Base-by-base conservation (phyloP, 92 coral and sea anemone species). In the Muricea muricata region DNA sequence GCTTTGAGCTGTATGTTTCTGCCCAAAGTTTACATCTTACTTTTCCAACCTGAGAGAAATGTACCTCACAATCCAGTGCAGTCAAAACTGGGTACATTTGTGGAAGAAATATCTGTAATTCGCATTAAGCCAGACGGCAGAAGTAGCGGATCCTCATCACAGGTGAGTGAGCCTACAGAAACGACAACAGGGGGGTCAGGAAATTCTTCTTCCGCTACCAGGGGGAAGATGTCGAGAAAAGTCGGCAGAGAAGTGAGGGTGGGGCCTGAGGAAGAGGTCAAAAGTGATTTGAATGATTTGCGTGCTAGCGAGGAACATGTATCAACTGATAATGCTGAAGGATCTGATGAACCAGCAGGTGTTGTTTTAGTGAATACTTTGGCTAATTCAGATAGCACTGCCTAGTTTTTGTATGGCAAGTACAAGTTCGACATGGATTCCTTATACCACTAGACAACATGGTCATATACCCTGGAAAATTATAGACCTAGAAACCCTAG, bases 1-100 rank as follows among this genome's bases (percentile, higher is more conserved):
- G 93, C 98, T 25, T 87, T 94, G 18, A 81, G 88, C n/a, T 93
- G 98, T 24, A 91, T 91, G 75, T 93, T 94, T 56, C 42, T 93
- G 30, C 97, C 98, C 32, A 94, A 94, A 85, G 93, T 89, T 11
- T 94, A 94, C 72, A 72, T 94, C 65, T 91, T 94, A 23, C 71
- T 94, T 29, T 76, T 91, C 31, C 97, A 89, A 34, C 98, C 94
- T 45, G 91, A 93, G 84, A 94, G 89, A 73, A 94, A 94, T 78
- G 88, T 86, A 24, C 97, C 84, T 48, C 91, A 85, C 13, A 81
- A 89, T 25, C 81, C 91, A 23, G 34, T 74, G 7, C 46, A 74
- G 23, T 74, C 80, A 1, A 24, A 46, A 10, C 48, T 74, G 30
- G 80, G 80, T 0, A 74, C 58, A 45, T 74, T 74, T 74, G 80